A percentile compares a stretch with the other conserved stretches of the same genome.
phyloP scores from a whole-genome alignment of 2,113 vertebrate genomes.

The Lepidothrix coronata region DNA sequence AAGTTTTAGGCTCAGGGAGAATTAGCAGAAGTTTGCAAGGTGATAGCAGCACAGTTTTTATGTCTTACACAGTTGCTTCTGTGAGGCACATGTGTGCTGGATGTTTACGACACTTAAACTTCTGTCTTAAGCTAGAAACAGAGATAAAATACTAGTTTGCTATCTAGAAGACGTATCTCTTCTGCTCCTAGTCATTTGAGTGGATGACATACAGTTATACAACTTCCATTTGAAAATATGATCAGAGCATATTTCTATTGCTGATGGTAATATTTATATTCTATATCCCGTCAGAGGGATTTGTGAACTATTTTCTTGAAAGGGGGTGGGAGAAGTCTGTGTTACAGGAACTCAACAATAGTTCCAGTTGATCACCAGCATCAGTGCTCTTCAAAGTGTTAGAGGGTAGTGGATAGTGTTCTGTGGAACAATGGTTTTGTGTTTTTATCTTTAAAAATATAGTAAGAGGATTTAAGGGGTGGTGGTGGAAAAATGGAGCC shows the following conservation, averaged over 20 bases:
- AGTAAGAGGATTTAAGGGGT: not conserved
- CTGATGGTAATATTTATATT: not conserved
- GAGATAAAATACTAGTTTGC: not conserved
- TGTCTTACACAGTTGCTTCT: not conserved
- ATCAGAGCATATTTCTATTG: not conserved
- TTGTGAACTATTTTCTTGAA: not conserved
- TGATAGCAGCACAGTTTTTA: not conserved
- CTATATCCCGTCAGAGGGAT: not conserved
- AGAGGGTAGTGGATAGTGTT: not conserved
- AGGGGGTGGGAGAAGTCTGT: not conserved
- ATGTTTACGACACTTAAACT: not conserved
- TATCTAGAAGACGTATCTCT: not conserved
- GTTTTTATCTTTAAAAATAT: not conserved
- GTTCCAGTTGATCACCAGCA: not conserved
- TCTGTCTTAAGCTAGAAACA: not conserved
- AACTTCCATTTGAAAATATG: not conserved
- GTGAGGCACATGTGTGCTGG: rapidly evolving
- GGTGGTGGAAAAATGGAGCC: not conserved
- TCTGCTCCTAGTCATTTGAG: not conserved
- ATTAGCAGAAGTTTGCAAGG: not conserved
- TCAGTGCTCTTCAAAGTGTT: not conserved
- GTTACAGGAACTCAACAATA: not conserved
- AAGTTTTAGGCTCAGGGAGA: not conserved
- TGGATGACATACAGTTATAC: not conserved
- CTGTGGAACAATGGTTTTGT: not conserved